phyloP scores from a whole-genome alignment of 2,797 vertebrate genomes.

The Galaxias olidus region DNA sequence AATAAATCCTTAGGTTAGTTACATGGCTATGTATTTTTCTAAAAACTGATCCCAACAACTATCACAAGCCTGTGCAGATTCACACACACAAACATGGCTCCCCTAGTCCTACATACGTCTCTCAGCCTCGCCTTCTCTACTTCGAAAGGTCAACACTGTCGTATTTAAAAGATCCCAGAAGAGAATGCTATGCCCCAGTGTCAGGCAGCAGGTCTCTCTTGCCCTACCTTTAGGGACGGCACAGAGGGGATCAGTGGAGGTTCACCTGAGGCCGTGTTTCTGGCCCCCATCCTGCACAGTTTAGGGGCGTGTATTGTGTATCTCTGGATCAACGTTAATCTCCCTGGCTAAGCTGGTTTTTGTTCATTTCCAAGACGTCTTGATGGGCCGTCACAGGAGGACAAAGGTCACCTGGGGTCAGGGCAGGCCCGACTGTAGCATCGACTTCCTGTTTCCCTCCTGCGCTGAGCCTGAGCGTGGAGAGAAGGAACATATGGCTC shows the following conservation, averaged over 20 bases:
- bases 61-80: too few relatives aligned
- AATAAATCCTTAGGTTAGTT: too few relatives aligned
- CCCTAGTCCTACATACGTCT: slow-evolving; percentile 22
- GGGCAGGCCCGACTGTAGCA: slow-evolving; percentile 48
- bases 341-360: slow-evolving; percentile 58
- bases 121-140: slow-evolving; percentile 24
- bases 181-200: too few relatives aligned
- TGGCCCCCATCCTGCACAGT: slow-evolving; percentile 33
- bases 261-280: slow-evolving; percentile 26
- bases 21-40: too few relatives aligned
- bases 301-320: slow-evolving; percentile 10
- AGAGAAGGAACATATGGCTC: slow-evolving; percentile 42
- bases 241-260: slow-evolving; percentile 24
- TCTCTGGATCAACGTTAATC: slow-evolving; percentile 52
- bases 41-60: too few relatives aligned
- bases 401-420: slow-evolving; percentile 59
- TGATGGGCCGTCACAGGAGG: slow-evolving; percentile 16
- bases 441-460: slow-evolving; percentile 65
- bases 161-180: too few relatives aligned
- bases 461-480: slow-evolving; percentile 39
- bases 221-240: slow-evolving; percentile 32
- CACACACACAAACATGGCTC: neutral
- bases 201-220: neutral
- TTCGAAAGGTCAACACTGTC: slow-evolving; percentile 57
- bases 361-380: slow-evolving; percentile 36